phyloP scores from a whole-genome alignment of 2,797 vertebrate species.

The Hypotaenidia philippensis region DNA sequence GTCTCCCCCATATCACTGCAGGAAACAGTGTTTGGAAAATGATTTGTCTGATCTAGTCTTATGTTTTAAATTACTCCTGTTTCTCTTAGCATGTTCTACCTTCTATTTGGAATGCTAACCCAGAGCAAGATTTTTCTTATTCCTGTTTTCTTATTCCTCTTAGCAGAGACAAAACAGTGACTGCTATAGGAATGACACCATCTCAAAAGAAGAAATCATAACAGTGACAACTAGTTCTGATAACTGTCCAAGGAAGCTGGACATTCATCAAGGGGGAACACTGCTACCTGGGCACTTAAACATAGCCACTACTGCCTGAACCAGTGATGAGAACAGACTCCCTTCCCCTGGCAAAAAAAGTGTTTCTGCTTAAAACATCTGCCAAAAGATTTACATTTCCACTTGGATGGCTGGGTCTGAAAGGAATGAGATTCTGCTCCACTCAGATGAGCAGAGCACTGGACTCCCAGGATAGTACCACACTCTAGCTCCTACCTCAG shows the following conservation, averaged over 20 bases:
- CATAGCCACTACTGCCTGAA: background rate
- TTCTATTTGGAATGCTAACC: background rate
- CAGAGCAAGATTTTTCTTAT: background rate
- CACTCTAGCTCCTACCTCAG: background rate
- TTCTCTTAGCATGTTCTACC: background rate
- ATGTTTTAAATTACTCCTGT: background rate
- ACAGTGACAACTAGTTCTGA: background rate
- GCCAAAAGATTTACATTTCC: background rate
- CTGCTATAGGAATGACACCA: background rate
- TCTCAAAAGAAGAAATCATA: background rate
- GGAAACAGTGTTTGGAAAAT: background rate
- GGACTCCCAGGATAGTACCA: background rate
- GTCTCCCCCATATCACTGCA: background rate
- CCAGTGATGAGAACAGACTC: background rate
- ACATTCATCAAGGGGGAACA: background rate
- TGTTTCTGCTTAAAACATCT: background rate
- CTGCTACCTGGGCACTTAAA: background rate
- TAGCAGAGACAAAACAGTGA: background rate
- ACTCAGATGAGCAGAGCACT: background rate
- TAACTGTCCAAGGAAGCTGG: background rate
- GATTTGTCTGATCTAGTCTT: background rate
- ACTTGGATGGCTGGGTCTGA: background rate
- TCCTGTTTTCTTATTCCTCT: background rate
- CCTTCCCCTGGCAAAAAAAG: background rate
- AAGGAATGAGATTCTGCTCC: slow-evolving; percentile 1